phyloP scores from a whole-genome alignment of 2,113 vertebrate species.

The Todiramphus chloris region DNA sequence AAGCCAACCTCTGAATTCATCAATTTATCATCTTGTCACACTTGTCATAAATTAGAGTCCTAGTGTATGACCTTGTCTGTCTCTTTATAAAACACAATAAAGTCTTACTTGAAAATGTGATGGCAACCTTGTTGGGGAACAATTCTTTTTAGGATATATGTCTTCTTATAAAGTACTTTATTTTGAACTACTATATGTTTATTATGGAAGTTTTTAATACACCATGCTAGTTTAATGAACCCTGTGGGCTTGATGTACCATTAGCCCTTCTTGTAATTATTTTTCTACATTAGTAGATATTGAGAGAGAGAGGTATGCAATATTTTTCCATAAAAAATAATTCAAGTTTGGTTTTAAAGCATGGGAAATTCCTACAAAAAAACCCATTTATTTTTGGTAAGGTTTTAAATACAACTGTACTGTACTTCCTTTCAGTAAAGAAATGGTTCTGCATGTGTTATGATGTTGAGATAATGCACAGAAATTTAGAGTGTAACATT shows the following conservation, averaged over 20 bases:
- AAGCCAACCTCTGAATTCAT: neutral
- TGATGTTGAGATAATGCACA: neutral
- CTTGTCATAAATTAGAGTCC: neutral
- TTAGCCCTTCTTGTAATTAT: neutral
- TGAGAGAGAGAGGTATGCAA: neutral
- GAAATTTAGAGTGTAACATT: neutral
- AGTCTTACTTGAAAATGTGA: neutral
- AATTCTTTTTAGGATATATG: neutral
- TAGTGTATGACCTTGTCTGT: neutral
- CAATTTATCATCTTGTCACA: neutral
- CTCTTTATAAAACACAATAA: neutral
- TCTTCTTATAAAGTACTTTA: neutral
- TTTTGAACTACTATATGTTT: neutral
- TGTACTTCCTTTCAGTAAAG: neutral
- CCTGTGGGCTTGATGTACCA: neutral
- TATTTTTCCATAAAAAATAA: neutral
- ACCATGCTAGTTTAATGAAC: neutral
- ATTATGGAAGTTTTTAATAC: neutral
- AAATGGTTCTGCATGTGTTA: neutral
- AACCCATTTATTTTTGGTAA: neutral
- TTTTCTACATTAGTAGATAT: neutral
- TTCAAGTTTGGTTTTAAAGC: neutral
- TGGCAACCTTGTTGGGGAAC: neutral
- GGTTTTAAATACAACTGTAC: neutral
- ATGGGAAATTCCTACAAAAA: neutral